These are phyloP conservation scores for Chaetophractus vellerosus DNA, from an alignment of 2,797 vertebrate species.

Conservation along the genomic window DNA sequence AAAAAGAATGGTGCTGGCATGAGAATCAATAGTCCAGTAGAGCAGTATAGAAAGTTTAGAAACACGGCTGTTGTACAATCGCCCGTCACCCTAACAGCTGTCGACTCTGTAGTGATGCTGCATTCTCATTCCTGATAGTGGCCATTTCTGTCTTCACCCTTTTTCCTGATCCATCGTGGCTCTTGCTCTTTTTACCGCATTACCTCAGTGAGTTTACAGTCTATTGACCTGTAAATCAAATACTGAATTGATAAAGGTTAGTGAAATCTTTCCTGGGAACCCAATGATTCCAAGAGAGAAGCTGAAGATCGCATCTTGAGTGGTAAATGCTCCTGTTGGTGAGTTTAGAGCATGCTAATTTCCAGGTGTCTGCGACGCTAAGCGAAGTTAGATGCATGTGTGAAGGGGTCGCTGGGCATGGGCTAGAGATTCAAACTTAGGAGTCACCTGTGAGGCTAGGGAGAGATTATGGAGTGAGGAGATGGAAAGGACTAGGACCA, in stretches of 20 bases:
- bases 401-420: no score
- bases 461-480: not conserved
- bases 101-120: not conserved
- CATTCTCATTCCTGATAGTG: not conserved
- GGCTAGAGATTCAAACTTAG: not conserved
- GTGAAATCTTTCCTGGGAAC: not conserved
- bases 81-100: rapidly evolving
- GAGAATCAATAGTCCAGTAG: rapidly evolving
- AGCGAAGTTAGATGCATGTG: rapidly evolving
- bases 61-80: rapidly evolving
- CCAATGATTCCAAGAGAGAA: not conserved
- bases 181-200: not conserved
- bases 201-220: rapidly evolving
- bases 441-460: not conserved
- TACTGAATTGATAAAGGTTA: not conserved
- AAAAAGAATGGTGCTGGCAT: rapidly evolving
- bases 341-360: not conserved
- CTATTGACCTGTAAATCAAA: no score
- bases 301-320: not conserved
- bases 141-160: not conserved
- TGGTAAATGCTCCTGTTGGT: not conserved
- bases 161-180: no score
- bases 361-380: not conserved
- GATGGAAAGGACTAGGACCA: no score
- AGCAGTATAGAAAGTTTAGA: rapidly evolving